Percentiles rank a stretch among this genome's conserved stretches.
Conservation (phyloP, 2,113 vertebrate species). For the Lethenteron camtschaticum region DNA sequence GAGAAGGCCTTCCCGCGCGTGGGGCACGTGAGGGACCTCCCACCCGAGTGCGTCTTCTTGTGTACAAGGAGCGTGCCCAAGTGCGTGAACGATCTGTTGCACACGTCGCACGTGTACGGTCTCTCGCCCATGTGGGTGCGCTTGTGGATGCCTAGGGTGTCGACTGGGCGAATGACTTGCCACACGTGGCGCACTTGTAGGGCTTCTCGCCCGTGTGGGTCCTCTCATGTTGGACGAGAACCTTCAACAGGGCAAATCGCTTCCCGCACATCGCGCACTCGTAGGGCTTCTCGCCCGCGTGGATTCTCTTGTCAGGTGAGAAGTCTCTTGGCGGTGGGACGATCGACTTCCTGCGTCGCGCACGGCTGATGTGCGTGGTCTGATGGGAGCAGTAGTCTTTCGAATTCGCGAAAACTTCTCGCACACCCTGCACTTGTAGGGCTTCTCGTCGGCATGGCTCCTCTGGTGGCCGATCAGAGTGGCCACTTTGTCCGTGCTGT, state of each 20-base stretch:
- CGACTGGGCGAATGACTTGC: constrained; percentile 11
- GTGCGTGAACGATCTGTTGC: constrained; percentile 11
- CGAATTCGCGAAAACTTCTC: too few relatives aligned
- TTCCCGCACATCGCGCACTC: not conserved
- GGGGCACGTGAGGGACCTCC: constrained; percentile 16
- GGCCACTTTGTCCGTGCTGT: too few relatives aligned
- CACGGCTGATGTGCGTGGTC: too few relatives aligned
- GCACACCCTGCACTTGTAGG: too few relatives aligned
- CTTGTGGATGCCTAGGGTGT: constrained; percentile 11
- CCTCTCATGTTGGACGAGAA: constrained; percentile 8
- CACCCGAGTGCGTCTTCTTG: constrained; percentile 15
- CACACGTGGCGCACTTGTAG: constrained; percentile 9
- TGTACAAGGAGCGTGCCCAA: constrained; percentile 15
- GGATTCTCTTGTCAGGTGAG: constrained; percentile 22
- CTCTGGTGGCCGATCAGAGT: too few relatives aligned
- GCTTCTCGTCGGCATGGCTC: too few relatives aligned
- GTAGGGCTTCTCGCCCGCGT: not conserved
- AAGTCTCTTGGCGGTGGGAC: constrained; percentile 11
- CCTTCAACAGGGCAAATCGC: not conserved
- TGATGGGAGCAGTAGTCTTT: too few relatives aligned
- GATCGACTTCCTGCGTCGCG: too few relatives aligned
- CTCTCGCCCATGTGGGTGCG: constrained; percentile 12
- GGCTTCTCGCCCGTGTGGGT: constrained; percentile 9
- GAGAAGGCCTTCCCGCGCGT: constrained; percentile 4
- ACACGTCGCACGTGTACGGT: constrained; percentile 11